These are phyloP conservation scores for Apus apus DNA, from an alignment of 2,113 vertebrate genomes.

Conservation along the genomic window DNA sequence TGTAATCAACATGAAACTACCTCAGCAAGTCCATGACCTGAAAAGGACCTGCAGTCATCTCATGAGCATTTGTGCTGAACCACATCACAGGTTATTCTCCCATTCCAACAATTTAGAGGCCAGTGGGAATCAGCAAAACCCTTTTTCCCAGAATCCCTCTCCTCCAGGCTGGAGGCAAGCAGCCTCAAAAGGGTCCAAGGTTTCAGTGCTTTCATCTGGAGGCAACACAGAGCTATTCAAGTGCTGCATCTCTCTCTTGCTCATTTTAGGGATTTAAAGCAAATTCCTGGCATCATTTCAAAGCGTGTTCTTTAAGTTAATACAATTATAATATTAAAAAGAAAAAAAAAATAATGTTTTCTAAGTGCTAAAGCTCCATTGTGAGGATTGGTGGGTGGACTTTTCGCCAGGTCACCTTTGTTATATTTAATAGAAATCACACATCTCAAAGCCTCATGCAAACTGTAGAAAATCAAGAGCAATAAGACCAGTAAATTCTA, in stretches of 20 bases:
- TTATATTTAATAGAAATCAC: neutral
- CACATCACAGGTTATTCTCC: neutral
- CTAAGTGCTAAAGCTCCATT: neutral
- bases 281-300: constrained; percentile 41
- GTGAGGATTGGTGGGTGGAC: neutral
- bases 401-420: neutral
- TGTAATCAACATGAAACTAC: neutral
- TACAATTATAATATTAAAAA: constrained; percentile 51
- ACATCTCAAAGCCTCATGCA: constrained; percentile 21
- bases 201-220: constrained; percentile 31
- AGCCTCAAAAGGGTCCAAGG: neutral
- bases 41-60: constrained; percentile 34
- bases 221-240: neutral
- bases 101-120: neutral
- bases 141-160: neutral
- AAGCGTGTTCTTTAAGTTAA: constrained; percentile 17
- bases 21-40: neutral
- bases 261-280: constrained; percentile 10
- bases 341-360: neutral
- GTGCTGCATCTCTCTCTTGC: neutral
- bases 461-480: constrained; percentile 13
- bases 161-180: neutral
- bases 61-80: neutral
- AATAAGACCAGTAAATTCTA: neutral
- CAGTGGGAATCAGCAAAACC: constrained; percentile 10